Base-by-base conservation (phyloP, 2,797 vertebrate genomes). In the Loris lydekkerianus region DNA sequence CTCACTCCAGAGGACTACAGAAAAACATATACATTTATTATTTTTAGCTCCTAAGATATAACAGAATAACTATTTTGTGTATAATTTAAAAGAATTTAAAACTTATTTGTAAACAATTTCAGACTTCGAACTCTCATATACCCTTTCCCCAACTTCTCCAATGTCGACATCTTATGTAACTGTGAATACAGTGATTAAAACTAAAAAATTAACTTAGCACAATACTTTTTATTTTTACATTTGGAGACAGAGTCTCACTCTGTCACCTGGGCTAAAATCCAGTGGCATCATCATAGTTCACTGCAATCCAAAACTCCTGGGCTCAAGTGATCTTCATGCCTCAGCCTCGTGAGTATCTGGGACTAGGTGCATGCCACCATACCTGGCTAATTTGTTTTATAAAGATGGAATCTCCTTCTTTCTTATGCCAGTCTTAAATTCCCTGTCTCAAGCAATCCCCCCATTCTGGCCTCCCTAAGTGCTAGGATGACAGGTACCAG, bases 91-190 rank as follows among this genome's bases (percentile, higher is more conserved):
- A 21, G 23, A 18, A 6, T 75, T 84, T 78, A 56, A 13, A 69
- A 75, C 7, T 60, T 75, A 85, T 40, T 86, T 96, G 82, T 31
- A 72, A 77, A 70, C 92, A 82, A 77, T 65, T 29, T 92, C 34
- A 69, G 84, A 60, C 14, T 84, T 76, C 72, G 21, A 81, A 90
- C 60, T 89, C 37, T 40, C 29, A 43, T 29, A 82, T 23, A 40
- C n/a, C 37, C 46, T 72, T 80, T 43, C 23, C 46, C 17, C 49
- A 73, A 10, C 18, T 73, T 85, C 91, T 85, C 75, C 78, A 85
- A 80, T 21, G 31, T 60, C 49, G 29, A 63, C 58, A 18, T 61
- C 25, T 61, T 43, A 43, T 1, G 0, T 82, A 82, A 80, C 21
- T 10, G n/a, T 10, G 3, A 27, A 58, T 37, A 73, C 29, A 60